Base-by-base conservation (phyloP, 2,888 invertebrate species). In the Dyspetes luteomarginatus region DNA sequence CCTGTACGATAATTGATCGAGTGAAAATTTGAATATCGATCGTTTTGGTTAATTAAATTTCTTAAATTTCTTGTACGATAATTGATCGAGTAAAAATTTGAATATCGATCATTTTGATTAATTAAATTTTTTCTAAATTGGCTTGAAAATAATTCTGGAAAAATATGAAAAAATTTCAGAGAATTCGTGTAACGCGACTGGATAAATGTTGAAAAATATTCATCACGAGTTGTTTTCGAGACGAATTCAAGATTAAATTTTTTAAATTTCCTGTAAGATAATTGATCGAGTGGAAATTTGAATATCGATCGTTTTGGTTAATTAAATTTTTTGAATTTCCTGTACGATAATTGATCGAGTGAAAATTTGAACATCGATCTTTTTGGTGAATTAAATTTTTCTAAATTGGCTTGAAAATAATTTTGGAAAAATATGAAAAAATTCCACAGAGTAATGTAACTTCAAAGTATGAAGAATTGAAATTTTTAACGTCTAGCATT, bases 141-240 rank as follows among this genome's bases (percentile, higher is more conserved):
- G 36, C 9, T 12, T 12, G 36, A 36, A 12, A 36, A n/a, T n/a
- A n/a, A 36, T 36, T 36, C 9, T 3, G 12, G 12, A 36, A 12
- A 9, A 4, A 2, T 36, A 12, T 9, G 9, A n/a, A 17, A 48
- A 17, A 48, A 15, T 15, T 15, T 4, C 17, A 48, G 0, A 15
- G 48, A 48, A 17, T 7, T n/a, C n/a, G n/a, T n/a, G n/a, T n/a
- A n/a, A 71, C 69, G 69, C 58, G 69, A 71, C 69, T 19, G 58
- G 69, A 71, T 58, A 58, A 71, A 28, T 45, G 15, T 22, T 58
- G 36, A 19, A 30, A 28, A 45, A 58, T 28, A 36, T 24, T 45
- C n/a, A 41, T 19, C n/a, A 2, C 4, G 1, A 17, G 15, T 9
- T 36, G 4, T 17, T 55, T 50, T 67, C 12, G 12, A 36, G 12